Evolutionary conservation across 2,888 invertebrate species (phyloP), one percentile per base, ranked within the genome.

Genomic region (Cheilosia urbana): DNA sequence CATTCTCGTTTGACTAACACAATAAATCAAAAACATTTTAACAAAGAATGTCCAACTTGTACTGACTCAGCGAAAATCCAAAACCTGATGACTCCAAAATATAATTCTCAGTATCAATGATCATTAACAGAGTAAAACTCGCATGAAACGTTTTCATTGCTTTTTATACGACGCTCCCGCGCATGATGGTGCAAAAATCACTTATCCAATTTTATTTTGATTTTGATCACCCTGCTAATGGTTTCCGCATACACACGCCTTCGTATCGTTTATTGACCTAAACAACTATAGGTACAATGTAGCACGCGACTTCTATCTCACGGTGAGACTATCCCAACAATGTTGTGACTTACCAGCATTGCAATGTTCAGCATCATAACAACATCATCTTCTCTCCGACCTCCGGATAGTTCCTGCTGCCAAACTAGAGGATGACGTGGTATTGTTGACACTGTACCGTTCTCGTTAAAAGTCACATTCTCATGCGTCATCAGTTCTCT

Each of bases 331-430:
- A 57, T n/a, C 51, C 21, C 49, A 51, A 51, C 19, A 19, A 11
- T 13, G 2, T 24, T 24, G n/a, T 17, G 51, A 91, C 96, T 96
- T 91, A 98, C 97, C 94, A 97, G 89, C 89, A 97, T 93, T 3
- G 97, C 97, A 77, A 97, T 96, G 89, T 98, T 96, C 0, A 97
- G 95, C 88, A 97, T 93, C 60, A 94, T 94, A 5, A 98, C 92
- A 0, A 95, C 91, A 89, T 98, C 98, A 45, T 96, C 95, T 88
- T 97, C 96, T 57, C 93, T 93, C 34, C 93, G 93, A 0, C 97
- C 97, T 73, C 94, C 94, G 0, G 97, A 97, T 84, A 96, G 89
- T 87, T 97, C 95, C 13, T 95, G 96, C 0, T 96, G 94, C 94
- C 96, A 98, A 5, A 94, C 93, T 13, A 97, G 91, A 0, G 97